Base-by-base conservation (phyloP, 1,140 invertebrate genomes). In the Panagrolaimus sp. region DNA sequence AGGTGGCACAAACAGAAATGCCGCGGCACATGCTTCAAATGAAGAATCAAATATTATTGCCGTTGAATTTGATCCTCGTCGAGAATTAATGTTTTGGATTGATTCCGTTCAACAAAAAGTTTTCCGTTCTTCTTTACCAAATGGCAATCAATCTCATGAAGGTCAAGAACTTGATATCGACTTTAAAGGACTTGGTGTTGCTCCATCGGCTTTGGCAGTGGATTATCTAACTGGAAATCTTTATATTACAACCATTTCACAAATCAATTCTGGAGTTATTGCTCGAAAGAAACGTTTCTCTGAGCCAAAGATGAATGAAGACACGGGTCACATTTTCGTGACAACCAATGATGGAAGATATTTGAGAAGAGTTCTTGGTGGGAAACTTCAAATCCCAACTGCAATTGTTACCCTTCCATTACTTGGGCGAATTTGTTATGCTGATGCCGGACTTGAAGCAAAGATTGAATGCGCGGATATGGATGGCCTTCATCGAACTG, bases 391-490 rank as follows among this genome's bases (percentile, higher is more conserved):
- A 74, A 67, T 78, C 12, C 80, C 80, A 17, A 82, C 82, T 9
- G 75, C 79, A 7, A 77, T 82, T 44, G 75, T 82, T 12, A 72
- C 80, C 0, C 44, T 83, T n/a, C 80, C 80, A 24, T 24, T 76
- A 52, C 63, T 83, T 8, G 80, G 80, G 0, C 45, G 76, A 21
- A 82, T 82, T 48, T 82, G 81, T 58, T 82, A 76, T 58, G 71
- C 81, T 17, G 80, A 82, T 63, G 73, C 80, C 6, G 76, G 77
- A 5, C 63, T 72, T 47, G 58, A 71, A 12, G 80, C 86, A 10
- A 84, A 84, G 72, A 85, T 86, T 73, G 85, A 86, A 71, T 83
- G 83, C 52, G 81, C 82, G 72, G 84, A 84, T 43, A 84, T 86
- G 83, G 82, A 86, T 74, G 86, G 86, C 43, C 73, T 76, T 5